A percentile compares a stretch with the other conserved stretches of the same genome.
These are phyloP conservation scores for Marisa cornuarietis DNA, from an alignment of 1,140 invertebrate species.

Conservation along the genomic window DNA sequence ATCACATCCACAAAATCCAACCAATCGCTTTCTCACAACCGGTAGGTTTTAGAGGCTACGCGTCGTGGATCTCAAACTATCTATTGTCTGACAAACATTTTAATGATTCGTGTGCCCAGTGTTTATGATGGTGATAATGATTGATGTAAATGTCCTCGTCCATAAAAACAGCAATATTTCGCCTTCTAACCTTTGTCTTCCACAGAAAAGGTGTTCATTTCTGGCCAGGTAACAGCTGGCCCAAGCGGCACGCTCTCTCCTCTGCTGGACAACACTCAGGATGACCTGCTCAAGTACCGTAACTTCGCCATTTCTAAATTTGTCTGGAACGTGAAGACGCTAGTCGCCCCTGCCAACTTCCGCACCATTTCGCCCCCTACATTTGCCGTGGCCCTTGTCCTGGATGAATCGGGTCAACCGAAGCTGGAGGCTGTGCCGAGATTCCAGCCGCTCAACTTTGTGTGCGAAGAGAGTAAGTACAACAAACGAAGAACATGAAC, in stretches of 20 bases:
- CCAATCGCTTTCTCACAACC: too few relatives aligned
- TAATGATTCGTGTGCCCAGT: too few relatives aligned
- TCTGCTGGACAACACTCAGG: neutral
- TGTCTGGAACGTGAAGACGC: neutral
- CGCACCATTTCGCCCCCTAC: neutral
- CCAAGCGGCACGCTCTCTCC: neutral
- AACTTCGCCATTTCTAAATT: conserved; percentile 13
- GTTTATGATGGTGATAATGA: too few relatives aligned
- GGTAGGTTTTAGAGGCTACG: too few relatives aligned
- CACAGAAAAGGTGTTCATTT: neutral
- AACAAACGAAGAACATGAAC: too few relatives aligned
- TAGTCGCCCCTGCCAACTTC: neutral
- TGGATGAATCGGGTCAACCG: neutral
- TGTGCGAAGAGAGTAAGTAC: conserved; percentile 19
- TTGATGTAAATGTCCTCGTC: neutral
- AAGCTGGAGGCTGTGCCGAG: neutral
- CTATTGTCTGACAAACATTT: too few relatives aligned
- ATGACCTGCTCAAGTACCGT: neutral
- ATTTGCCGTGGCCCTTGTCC: conserved; percentile 4
- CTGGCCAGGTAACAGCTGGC: neutral
- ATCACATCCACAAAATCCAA: too few relatives aligned
- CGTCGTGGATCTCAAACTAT: too few relatives aligned
- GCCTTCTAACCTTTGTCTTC: neutral
- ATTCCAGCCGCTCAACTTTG: neutral
- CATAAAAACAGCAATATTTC: neutral